Percentiles rank a stretch among this genome's conserved stretches.
phyloP scores from a whole-genome alignment of 2,113 vertebrate species.

The Xiphophorus couchianus region DNA sequence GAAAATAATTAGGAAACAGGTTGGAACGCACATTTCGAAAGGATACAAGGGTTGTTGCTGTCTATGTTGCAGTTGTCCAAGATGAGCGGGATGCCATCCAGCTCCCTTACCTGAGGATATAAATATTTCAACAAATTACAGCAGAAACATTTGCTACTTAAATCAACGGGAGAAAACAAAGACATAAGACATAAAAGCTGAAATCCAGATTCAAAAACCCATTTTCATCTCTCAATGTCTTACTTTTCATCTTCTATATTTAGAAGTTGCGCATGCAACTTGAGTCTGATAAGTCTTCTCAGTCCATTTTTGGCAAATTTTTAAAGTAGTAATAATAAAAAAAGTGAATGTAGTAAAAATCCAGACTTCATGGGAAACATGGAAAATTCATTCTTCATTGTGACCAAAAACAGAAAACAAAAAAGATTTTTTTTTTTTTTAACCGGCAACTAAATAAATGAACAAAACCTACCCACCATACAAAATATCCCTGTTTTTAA shows the following conservation, averaged over 20 bases:
- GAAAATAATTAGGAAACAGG: neutral
- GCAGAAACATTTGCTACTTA: neutral
- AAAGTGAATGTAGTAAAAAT: too few species aligned
- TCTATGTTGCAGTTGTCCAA: slow-evolving; percentile 94
- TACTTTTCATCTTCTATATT: neutral
- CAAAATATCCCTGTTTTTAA: neutral
- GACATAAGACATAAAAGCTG: too few species aligned
- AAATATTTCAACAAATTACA: neutral
- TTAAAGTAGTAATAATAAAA: neutral
- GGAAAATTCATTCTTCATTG: neutral
- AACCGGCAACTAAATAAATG: neutral
- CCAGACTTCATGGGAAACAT: neutral
- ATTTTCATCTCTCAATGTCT: too few species aligned
- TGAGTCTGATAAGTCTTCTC: too few species aligned
- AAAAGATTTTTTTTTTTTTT: neutral
- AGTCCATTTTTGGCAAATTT: neutral
- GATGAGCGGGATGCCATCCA: slow-evolving; percentile 92
- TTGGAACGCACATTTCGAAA: slow-evolving; percentile 56
- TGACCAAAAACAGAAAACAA: neutral
- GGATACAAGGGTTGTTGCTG: slow-evolving; percentile 99
- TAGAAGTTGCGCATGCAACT: neutral
- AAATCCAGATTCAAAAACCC: too few species aligned
- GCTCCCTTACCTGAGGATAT: slow-evolving; percentile 84
- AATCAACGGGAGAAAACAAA: neutral
- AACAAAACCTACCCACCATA: neutral